Evolutionary conservation across 2,888 invertebrate genomes (phyloP), one percentile per base, ranked within the genome.

Genomic region (Sabatieria punctata): DNA sequence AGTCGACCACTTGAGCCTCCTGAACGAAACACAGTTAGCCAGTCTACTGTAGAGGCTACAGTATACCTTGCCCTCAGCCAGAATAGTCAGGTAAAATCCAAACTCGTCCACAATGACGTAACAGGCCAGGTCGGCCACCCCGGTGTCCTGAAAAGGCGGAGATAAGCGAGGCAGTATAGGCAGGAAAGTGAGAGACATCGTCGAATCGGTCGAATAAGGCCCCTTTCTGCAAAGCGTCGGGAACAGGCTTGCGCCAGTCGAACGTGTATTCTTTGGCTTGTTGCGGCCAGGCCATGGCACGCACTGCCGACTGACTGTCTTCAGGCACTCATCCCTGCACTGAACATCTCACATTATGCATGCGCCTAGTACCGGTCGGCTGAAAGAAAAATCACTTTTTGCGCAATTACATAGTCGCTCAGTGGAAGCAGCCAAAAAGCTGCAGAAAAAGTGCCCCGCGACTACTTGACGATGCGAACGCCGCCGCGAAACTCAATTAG

Each of bases 191-290:
- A 49, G 66, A 54, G 58, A 75, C 75, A 69, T 97, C 97, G 49
- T 88, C 85, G 91, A 93, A 97, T 58, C 93, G 77, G 74, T 97
- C 95, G 70, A 95, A 89, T 46, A 78, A 75, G 57, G 82, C 82
- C 47, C 97, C 97, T 65, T 76, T 74, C 44, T 79, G 74, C 41
- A 91, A 74, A 39, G 80, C 76, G 63, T 85, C 82, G 41, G 93
- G 93, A 56, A 95, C 85, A 51, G 83, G 80, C 63, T 86, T 82
- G 69, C 83, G 85, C 95, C 95, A 97, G 75, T 86, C 83, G 75
- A 97, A 97, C 68, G 95, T 93, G 73, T 88, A 93, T 71, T 82
- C 84, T 73, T 97, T 97, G 65, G 95, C 95, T n/a, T n/a, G n/a
- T n/a, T n/a, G n/a, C n/a, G n/a, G n/a, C n/a, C n/a, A n/a, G n/a